phyloP scores from a whole-genome alignment of 2,888 invertebrate genomes.

The Oligia latruncula region DNA sequence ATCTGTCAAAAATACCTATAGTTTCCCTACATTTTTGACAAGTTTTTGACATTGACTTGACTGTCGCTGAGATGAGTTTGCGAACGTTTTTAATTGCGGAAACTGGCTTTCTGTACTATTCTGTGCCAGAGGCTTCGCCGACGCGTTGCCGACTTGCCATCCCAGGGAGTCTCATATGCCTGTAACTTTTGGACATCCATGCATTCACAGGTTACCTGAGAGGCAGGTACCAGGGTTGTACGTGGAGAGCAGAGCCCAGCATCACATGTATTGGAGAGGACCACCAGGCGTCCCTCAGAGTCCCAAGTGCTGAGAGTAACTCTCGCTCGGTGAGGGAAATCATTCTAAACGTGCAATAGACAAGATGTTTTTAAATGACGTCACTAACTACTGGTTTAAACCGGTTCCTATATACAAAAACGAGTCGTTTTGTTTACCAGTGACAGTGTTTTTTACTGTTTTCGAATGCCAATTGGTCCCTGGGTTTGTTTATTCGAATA shows the following conservation, averaged over 20 bases:
- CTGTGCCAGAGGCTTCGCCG: background rate
- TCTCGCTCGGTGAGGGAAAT: slow-evolving; percentile 4
- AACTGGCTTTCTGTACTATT: background rate
- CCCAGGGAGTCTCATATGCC: too few species aligned
- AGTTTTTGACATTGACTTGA: too few species aligned
- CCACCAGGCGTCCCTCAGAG: slow-evolving; percentile 19
- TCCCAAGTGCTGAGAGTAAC: slow-evolving; percentile 29
- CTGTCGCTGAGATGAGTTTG: too few species aligned
- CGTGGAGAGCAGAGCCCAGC: slow-evolving; percentile 4
- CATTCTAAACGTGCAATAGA: slow-evolving; percentile 15
- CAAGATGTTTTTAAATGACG: slow-evolving; percentile 5
- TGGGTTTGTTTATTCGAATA: background rate
- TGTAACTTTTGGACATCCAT: background rate
- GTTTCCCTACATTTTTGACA: too few species aligned
- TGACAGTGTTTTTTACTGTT: background rate
- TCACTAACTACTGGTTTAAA: background rate
- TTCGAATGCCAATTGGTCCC: background rate
- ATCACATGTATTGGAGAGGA: slow-evolving; percentile 4
- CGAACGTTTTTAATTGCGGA: too few species aligned
- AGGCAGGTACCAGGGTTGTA: slow-evolving; percentile 13
- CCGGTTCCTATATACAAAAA: slow-evolving; percentile 21
- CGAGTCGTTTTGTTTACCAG: background rate
- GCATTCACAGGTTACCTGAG: slow-evolving; percentile 24
- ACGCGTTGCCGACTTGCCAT: background rate
- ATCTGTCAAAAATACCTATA: too few species aligned